Evolutionary conservation across 2,888 invertebrate genomes (phyloP).

Genomic region (Cremastobaeus sp.): DNA sequence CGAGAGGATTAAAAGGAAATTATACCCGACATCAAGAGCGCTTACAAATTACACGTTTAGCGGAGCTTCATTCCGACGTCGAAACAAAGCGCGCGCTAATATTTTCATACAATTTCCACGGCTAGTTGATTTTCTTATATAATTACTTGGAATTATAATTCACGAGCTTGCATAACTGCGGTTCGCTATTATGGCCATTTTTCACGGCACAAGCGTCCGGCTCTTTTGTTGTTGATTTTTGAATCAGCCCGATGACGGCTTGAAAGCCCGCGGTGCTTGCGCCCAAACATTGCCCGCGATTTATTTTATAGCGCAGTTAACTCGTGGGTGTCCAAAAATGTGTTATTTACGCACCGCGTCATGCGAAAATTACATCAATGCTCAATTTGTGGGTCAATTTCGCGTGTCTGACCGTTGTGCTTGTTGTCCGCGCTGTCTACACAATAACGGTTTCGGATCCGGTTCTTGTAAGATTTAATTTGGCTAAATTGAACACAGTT

Average conservation of each 20-base stretch:
- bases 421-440: slow-evolving; percentile 63
- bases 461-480: slow-evolving; percentile 18
- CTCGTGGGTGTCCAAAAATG: too few relatives aligned
- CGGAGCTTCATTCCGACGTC: slow-evolving; percentile 13
- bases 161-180: neutral
- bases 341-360: slow-evolving; percentile 53
- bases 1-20: slow-evolving; percentile 29
- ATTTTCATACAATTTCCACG: slow-evolving; percentile 36
- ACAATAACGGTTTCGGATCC: slow-evolving; percentile 60
- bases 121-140: slow-evolving; percentile 44
- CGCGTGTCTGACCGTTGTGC: slow-evolving; percentile 57
- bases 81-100: slow-evolving; percentile 36
- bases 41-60: slow-evolving; percentile 13
- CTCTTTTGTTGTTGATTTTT: neutral
- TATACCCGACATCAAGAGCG: slow-evolving; percentile 20
- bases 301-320: too few relatives aligned
- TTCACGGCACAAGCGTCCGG: neutral
- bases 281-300: neutral
- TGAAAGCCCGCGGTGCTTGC: too few relatives aligned
- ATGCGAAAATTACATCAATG: slow-evolving; percentile 64
- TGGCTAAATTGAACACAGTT: too few relatives aligned
- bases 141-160: slow-evolving; percentile 37
- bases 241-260: too few relatives aligned
- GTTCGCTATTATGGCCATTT: slow-evolving; percentile 19
- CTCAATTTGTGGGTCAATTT: slow-evolving; percentile 72